These are phyloP conservation scores for Epirrita christyi DNA, from an alignment of 2,888 invertebrate species.

Conservation along the genomic window DNA sequence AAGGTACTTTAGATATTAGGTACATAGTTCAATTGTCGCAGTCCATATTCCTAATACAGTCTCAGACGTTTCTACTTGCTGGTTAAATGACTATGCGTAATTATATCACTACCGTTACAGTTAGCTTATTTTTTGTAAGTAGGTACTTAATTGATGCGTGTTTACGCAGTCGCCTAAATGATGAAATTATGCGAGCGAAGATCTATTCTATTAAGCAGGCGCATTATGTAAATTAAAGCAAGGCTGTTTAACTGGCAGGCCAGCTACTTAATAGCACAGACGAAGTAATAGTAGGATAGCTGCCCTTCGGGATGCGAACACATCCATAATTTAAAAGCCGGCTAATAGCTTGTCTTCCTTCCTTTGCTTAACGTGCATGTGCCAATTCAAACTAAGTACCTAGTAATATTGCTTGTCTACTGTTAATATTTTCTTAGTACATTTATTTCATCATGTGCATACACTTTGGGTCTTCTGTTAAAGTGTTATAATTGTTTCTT, in stretches of 20 bases:
- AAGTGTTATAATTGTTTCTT: no score
- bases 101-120: neutral
- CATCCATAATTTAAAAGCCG: slow-evolving; percentile 52
- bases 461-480: no score
- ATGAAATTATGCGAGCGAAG: slow-evolving; percentile 33
- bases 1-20: no score
- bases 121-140: slow-evolving; percentile 7
- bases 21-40: no score
- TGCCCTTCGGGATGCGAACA: slow-evolving; percentile 48
- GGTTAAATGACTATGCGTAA: no score
- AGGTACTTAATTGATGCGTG: neutral
- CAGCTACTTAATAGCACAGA: slow-evolving; percentile 36
- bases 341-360: slow-evolving; percentile 45
- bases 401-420: slow-evolving; percentile 7
- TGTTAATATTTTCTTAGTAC: no score
- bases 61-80: no score
- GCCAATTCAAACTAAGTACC: slow-evolving; percentile 18
- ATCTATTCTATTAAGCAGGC: slow-evolving; percentile 39
- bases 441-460: no score
- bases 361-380: slow-evolving; percentile 31
- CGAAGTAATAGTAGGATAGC: slow-evolving; percentile 32
- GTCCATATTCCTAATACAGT: no score
- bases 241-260: slow-evolving; percentile 53
- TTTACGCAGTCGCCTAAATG: slow-evolving; percentile 24
- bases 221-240: slow-evolving; percentile 69